Conservation (phyloP, 2,113 vertebrate genomes). For the Chlorodrepanis virens region DNA sequence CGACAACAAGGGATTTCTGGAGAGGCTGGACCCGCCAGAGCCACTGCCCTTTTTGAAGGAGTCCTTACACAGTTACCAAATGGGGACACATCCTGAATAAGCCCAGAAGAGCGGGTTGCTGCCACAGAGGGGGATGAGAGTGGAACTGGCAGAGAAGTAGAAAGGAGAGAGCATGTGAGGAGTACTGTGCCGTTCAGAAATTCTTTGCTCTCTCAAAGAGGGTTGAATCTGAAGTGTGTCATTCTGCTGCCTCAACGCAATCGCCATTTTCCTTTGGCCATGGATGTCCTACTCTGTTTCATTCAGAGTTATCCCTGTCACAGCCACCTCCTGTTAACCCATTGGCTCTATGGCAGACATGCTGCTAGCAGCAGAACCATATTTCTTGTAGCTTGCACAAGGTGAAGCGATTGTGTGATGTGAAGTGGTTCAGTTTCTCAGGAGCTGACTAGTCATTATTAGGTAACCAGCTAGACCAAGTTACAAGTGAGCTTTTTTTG, state of each 20-base stretch:
- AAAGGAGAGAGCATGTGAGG: rapidly evolving
- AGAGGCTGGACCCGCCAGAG: not conserved
- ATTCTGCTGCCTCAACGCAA: not conserved
- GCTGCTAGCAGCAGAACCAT: not conserved
- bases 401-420: not conserved
- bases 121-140: not conserved
- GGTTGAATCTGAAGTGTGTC: not conserved
- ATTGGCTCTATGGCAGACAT: not conserved
- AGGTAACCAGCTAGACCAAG: not conserved
- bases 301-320: not conserved
- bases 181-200: not conserved
- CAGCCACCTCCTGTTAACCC: not conserved
- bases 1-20: not conserved
- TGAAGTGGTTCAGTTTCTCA: not conserved
- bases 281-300: not conserved
- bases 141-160: not conserved
- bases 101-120: not conserved
- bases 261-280: not conserved
- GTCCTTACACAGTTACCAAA: not conserved
- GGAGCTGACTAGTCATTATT: not conserved
- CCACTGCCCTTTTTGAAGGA: not conserved
- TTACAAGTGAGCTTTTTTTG: not conserved
- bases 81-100: not conserved
- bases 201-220: not conserved
- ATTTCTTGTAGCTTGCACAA: not conserved